Evolutionary conservation across 2,888 invertebrate genomes (phyloP).

Genomic region (Carpatolechia fugitivella): DNA sequence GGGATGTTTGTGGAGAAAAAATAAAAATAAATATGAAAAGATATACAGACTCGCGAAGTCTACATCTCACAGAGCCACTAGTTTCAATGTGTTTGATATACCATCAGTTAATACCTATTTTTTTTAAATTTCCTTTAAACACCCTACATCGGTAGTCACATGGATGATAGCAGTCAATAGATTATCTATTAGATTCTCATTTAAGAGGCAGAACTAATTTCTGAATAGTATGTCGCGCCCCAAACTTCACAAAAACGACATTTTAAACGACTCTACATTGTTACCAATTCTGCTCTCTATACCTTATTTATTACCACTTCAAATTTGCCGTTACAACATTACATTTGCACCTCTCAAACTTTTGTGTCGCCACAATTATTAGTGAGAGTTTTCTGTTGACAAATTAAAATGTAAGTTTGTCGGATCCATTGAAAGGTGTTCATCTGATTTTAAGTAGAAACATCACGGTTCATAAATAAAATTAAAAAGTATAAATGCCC

Average conservation of each 20-base stretch:
- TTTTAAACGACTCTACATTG: constrained; percentile 53
- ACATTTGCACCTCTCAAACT: background rate
- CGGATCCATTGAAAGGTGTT: constrained; percentile 32
- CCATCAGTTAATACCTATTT: too few relatives aligned
- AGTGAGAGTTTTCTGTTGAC: background rate
- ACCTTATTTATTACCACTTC: constrained; percentile 51
- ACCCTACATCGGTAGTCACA: background rate
- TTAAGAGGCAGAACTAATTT: constrained; percentile 57
- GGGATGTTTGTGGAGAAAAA: too few relatives aligned
- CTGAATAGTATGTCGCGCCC: constrained; percentile 61
- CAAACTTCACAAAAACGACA: constrained; percentile 42
- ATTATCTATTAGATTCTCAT: constrained; percentile 56
- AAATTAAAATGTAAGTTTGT: constrained; percentile 12
- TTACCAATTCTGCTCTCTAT: constrained; percentile 53
- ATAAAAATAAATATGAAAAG: too few relatives aligned
- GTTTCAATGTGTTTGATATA: too few relatives aligned
- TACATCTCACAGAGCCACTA: too few relatives aligned
- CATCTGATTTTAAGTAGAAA: constrained; percentile 46
- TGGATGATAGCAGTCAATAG: background rate
- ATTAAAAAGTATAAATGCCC: constrained; percentile 58
- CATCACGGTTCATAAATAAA: constrained; percentile 74
- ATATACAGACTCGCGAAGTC: too few relatives aligned
- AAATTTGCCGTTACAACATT: constrained; percentile 13
- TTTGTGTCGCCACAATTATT: background rate
- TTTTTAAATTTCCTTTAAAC: too few relatives aligned